Conservation (phyloP, 2,797 vertebrate genomes). For the Tympanoctomys barrerae region DNA sequence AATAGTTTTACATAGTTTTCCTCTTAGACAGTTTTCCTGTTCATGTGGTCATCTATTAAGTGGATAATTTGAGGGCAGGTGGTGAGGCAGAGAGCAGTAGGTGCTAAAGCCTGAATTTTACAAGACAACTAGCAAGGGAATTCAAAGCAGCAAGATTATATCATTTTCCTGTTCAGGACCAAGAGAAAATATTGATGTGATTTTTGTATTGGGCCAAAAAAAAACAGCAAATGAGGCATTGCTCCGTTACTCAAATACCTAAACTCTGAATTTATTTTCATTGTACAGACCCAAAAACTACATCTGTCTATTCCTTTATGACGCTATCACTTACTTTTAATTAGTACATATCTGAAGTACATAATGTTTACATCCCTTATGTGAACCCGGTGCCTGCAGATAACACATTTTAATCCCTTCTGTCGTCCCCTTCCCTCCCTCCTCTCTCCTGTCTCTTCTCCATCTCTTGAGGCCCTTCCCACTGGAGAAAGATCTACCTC, state of each 20-base stretch:
- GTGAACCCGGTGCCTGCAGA: not conserved
- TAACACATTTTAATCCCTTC: not conserved
- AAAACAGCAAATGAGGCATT: not conserved
- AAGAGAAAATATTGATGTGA: not conserved
- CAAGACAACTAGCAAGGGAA: not conserved
- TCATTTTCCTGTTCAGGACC: not conserved
- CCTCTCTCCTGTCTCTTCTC: not conserved
- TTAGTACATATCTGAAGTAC: not conserved
- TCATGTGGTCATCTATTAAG: not conserved
- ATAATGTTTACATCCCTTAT: not conserved
- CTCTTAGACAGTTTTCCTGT: not conserved
- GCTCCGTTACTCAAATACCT: not conserved
- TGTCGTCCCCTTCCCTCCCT: not conserved
- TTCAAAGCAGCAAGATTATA: not conserved
- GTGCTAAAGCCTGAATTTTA: not conserved
- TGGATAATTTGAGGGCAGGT: not conserved
- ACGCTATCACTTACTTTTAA: not conserved
- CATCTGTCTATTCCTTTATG: not conserved
- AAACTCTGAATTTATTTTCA: not conserved
- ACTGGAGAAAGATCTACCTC: not conserved
- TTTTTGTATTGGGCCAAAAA: constrained; percentile 27
- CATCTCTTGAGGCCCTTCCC: not conserved
- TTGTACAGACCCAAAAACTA: not conserved
- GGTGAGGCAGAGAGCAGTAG: not conserved
- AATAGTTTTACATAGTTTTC: no score